Conservation (phyloP, 92 coral and sea anemone species). For the Isaurus tuberculatus region DNA sequence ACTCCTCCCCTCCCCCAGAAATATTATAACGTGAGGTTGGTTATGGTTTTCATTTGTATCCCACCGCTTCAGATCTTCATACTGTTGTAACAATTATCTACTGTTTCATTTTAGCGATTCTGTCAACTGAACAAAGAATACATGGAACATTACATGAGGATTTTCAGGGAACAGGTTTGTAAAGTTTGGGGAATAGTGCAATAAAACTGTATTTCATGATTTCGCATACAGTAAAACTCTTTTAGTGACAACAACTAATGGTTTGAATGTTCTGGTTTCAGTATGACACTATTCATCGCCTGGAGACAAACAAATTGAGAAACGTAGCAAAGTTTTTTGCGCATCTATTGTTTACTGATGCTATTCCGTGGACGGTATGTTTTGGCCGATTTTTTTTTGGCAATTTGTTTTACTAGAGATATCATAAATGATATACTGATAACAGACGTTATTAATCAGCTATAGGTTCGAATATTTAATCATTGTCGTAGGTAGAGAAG, state of each 20-base stretch:
- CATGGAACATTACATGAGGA: constrained; percentile 87
- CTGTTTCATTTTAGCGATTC: constrained; percentile 70
- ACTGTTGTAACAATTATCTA: neutral
- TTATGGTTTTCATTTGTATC: too few species aligned
- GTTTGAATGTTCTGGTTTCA: constrained; percentile 39
- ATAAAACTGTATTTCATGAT: neutral
- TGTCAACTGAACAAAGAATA: constrained; percentile 87
- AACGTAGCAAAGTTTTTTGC: constrained; percentile 96
- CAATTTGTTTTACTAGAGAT: too few species aligned
- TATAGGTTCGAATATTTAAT: too few species aligned
- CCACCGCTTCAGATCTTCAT: too few species aligned
- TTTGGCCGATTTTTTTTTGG: too few species aligned
- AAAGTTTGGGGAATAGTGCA: neutral
- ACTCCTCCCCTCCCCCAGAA: too few species aligned
- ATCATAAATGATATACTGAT: neutral
- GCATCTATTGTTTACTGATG: constrained; percentile 94
- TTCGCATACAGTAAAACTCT: neutral
- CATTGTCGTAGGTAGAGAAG: too few species aligned
- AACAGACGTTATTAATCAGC: too few species aligned
- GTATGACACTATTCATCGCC: constrained; percentile 93
- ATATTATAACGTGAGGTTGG: too few species aligned
- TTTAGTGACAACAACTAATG: neutral
- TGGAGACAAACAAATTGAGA: constrained; percentile 96
- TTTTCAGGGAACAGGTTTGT: constrained; percentile 86
- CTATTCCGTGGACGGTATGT: constrained; percentile 98